These are phyloP conservation scores for Pseudonaja textilis DNA, from an alignment of 2,113 vertebrate genomes.

Conservation along the genomic window DNA sequence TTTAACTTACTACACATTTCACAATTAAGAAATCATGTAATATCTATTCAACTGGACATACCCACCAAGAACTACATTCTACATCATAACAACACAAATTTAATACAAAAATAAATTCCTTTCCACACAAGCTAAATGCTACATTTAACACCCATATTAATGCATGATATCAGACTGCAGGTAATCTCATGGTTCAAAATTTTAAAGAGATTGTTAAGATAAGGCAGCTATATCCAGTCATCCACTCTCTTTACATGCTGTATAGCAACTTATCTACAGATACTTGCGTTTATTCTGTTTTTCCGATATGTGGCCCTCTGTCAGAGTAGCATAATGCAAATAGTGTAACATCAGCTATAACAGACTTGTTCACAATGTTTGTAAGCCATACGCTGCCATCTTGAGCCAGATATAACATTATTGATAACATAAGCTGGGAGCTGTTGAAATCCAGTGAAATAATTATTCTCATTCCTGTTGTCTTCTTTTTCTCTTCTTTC, in stretches of 20 bases:
- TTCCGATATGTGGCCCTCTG: neutral
- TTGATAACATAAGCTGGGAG: neutral
- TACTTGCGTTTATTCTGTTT: neutral
- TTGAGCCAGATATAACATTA: neutral
- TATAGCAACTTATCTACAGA: neutral
- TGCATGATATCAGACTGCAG: neutral
- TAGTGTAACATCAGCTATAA: neutral
- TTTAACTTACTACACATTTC: neutral
- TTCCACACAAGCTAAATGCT: neutral
- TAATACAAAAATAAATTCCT: neutral
- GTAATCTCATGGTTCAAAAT: neutral
- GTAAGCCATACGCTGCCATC: neutral
- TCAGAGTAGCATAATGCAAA: neutral
- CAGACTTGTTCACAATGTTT: neutral
- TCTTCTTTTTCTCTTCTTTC: neutral
- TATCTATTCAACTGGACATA: neutral
- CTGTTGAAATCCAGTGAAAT: neutral
- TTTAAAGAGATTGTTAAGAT: neutral
- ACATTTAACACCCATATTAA: neutral
- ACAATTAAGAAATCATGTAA: neutral
- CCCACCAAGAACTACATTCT: neutral
- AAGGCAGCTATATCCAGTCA: neutral
- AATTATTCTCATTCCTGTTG: neutral
- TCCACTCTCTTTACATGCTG: neutral
- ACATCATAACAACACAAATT: neutral